Evolutionary conservation across 2,113 vertebrate species (phyloP).

Genomic region (Raja brachyura): DNA sequence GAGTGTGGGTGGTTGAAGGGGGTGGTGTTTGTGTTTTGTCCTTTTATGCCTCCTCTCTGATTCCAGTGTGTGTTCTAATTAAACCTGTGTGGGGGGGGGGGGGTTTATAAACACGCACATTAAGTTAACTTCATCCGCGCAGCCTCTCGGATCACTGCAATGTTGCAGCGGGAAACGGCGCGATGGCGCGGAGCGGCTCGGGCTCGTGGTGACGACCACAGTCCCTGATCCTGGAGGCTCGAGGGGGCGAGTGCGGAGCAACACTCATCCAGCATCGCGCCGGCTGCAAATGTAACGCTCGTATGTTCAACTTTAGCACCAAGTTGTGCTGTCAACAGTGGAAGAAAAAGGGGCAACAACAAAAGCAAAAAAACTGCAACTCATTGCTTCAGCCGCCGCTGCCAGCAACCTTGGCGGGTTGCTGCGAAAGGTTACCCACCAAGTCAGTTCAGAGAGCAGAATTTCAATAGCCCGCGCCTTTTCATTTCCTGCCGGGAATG

Average conservation of each 20-base stretch:
- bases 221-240: neutral
- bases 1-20: neutral
- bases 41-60: neutral
- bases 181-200: neutral
- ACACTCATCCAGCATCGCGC: neutral
- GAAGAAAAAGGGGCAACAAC: neutral
- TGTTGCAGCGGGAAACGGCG: neutral
- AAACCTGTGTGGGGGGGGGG: neutral
- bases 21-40: neutral
- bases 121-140: neutral
- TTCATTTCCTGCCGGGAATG: neutral
- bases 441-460: neutral
- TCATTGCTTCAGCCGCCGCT: neutral
- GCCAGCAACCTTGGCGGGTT: neutral
- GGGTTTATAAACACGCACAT: neutral
- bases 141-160: neutral
- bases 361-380: neutral
- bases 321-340: neutral
- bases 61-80: neutral
- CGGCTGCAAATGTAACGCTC: neutral
- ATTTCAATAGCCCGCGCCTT: neutral
- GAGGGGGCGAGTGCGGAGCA: too few relatives aligned
- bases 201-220: neutral
- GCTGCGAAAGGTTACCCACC: neutral
- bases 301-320: neutral